Evolutionary conservation across 2,797 vertebrate genomes (phyloP).

Genomic region (Dipus sagitta): DNA sequence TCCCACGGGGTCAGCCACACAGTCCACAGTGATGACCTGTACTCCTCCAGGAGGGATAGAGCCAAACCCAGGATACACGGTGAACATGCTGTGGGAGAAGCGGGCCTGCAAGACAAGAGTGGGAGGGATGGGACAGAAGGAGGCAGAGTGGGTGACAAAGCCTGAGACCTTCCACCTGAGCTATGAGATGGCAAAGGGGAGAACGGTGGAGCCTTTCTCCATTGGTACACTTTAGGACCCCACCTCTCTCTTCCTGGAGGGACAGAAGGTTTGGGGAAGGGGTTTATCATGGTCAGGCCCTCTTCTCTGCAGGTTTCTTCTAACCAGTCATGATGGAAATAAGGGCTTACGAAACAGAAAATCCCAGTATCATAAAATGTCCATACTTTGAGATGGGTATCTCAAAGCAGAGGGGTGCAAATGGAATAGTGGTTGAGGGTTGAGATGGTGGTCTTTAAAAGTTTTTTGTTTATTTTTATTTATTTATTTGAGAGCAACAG

Average conservation of each 20-base stretch:
- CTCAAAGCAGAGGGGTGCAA: background rate
- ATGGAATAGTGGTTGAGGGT: background rate
- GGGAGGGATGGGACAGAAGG: background rate
- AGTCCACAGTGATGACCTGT: constrained; percentile 92
- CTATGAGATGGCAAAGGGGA: background rate
- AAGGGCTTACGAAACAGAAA: background rate
- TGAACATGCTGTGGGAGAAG: constrained; percentile 91
- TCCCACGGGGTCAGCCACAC: constrained; percentile 91
- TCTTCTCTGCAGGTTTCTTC: background rate
- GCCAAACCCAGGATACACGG: constrained; percentile 90
- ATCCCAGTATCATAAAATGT: accelerated
- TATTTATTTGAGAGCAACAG: too few relatives aligned
- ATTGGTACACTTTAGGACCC: background rate
- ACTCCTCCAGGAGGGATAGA: constrained; percentile 86
- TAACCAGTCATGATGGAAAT: background rate
- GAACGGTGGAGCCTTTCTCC: background rate
- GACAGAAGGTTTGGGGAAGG: background rate
- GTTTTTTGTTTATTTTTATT: too few relatives aligned
- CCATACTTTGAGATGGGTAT: background rate
- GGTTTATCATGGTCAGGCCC: background rate
- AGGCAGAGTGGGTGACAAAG: background rate
- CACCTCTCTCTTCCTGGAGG: background rate
- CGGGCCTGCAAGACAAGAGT: constrained; percentile 84
- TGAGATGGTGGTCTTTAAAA: background rate
- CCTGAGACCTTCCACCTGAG: background rate